Conservation (phyloP, 2,113 vertebrate species). For the Pteronura brasiliensis region DNA sequence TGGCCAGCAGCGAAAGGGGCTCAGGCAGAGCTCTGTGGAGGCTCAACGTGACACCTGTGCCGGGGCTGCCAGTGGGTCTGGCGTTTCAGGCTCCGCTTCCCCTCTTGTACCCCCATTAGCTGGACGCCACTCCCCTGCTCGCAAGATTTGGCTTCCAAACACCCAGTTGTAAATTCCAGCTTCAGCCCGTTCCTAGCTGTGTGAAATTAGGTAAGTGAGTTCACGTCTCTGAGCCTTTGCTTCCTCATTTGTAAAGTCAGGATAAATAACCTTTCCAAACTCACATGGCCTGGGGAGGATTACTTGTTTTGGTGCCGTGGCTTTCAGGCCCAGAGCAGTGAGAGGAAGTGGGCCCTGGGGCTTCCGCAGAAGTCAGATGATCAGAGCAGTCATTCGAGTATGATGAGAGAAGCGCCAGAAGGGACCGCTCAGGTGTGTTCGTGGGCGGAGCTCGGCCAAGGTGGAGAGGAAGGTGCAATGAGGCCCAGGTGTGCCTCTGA, state of each 20-base stretch:
- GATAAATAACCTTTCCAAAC: background rate
- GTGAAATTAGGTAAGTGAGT: background rate
- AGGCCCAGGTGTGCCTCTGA: background rate
- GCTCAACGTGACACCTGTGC: conserved; percentile 67
- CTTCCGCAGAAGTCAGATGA: background rate
- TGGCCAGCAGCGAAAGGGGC: conserved; percentile 22
- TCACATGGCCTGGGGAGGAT: background rate
- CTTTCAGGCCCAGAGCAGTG: background rate
- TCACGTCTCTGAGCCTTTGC: background rate
- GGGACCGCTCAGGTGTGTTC: background rate
- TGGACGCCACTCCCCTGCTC: background rate
- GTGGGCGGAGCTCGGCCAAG: background rate
- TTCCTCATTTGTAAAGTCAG: background rate
- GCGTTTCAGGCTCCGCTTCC: background rate
- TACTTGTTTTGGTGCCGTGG: background rate
- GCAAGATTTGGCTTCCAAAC: background rate
- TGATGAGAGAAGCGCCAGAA: background rate
- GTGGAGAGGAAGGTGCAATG: accelerated
- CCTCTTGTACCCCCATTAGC: background rate
- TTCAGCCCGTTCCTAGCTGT: background rate
- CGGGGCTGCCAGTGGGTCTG: background rate
- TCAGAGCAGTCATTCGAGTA: background rate
- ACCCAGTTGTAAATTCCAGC: background rate
- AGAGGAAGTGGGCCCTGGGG: background rate
- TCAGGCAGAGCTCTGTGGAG: conserved; percentile 28